Percentiles rank a stretch among this genome's conserved stretches.
Evolutionary conservation across 2,113 vertebrate species (phyloP).

Genomic region (Thamnaconus septentrionalis): DNA sequence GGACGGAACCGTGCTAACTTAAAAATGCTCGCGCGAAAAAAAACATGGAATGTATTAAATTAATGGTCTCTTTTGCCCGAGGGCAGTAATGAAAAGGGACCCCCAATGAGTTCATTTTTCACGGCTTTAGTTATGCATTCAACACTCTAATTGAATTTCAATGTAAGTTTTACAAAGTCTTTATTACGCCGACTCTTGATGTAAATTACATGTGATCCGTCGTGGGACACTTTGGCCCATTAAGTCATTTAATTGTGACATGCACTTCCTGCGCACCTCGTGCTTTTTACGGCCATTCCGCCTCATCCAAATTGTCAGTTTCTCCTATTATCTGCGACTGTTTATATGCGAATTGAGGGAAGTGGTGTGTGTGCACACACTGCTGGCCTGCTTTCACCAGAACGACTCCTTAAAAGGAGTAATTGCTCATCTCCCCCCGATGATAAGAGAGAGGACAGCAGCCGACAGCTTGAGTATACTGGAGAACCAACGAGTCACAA

Average conservation of each 20-base stretch:
- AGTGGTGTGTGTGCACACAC: conserved; percentile 34
- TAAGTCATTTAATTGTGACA: conserved; percentile 79
- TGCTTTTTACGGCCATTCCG: conserved; percentile 66
- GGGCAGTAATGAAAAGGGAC: conserved; percentile 78
- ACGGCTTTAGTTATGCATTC: conserved; percentile 80
- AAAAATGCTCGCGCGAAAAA: conserved; percentile 76
- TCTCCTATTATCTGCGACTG: conserved; percentile 61
- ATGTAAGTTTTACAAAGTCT: conserved; percentile 82
- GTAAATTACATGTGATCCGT: conserved; percentile 80
- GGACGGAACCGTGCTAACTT: conserved; percentile 74
- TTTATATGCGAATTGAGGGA: conserved; percentile 48
- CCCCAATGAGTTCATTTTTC: conserved; percentile 81
- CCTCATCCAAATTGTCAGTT: conserved; percentile 62
- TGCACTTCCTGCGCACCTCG: conserved; percentile 72
- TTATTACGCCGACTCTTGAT: conserved; percentile 79
- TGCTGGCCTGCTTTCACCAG: conserved; percentile 45
- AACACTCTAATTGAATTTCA: conserved; percentile 84
- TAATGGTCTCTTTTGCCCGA: conserved; percentile 80
- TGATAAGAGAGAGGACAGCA: conserved; percentile 44
- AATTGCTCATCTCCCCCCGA: conserved; percentile 42
- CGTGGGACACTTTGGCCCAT: conserved; percentile 71
- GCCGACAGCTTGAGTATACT: conserved; percentile 49
- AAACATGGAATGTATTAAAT: conserved; percentile 81
- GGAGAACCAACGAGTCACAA: conserved; percentile 49
- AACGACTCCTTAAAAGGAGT: conserved; percentile 62